Conservation (phyloP, 2,113 vertebrate species). For the Charadrius vociferus region DNA sequence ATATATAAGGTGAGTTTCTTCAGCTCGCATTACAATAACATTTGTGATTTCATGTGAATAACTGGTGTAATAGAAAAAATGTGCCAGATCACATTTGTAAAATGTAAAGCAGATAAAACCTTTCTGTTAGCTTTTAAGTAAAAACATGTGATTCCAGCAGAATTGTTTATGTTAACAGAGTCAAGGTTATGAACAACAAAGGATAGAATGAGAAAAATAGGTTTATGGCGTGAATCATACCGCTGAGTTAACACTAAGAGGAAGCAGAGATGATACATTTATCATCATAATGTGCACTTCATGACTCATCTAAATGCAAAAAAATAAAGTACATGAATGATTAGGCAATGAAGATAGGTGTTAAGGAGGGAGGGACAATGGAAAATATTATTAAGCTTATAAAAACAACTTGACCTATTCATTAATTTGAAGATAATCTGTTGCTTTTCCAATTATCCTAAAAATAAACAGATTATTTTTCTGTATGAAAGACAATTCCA, state of each 20-base stretch:
- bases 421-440: conserved; percentile 32
- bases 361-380: conserved; percentile 4
- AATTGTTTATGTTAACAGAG: background rate
- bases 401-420: conserved; percentile 34
- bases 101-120: background rate
- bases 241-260: background rate
- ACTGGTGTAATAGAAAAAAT: background rate
- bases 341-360: conserved; percentile 23
- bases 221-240: conserved; percentile 13
- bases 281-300: background rate
- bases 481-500: conserved; percentile 15
- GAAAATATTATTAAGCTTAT: conserved; percentile 37
- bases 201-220: conserved; percentile 11
- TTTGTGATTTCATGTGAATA: background rate
- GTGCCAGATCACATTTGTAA: background rate
- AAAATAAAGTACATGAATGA: conserved; percentile 41
- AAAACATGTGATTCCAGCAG: conserved; percentile 1
- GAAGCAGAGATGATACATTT: conserved; percentile 57
- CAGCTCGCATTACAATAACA: background rate
- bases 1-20: background rate
- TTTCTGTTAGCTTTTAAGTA: conserved; percentile 10
- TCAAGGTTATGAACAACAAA: conserved; percentile 9
- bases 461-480: conserved; percentile 36
- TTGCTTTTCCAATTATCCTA: conserved; percentile 37
- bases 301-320: conserved; percentile 3